Base-by-base conservation (phyloP, 2,113 vertebrate species). In the Phoenicopterus ruber region DNA sequence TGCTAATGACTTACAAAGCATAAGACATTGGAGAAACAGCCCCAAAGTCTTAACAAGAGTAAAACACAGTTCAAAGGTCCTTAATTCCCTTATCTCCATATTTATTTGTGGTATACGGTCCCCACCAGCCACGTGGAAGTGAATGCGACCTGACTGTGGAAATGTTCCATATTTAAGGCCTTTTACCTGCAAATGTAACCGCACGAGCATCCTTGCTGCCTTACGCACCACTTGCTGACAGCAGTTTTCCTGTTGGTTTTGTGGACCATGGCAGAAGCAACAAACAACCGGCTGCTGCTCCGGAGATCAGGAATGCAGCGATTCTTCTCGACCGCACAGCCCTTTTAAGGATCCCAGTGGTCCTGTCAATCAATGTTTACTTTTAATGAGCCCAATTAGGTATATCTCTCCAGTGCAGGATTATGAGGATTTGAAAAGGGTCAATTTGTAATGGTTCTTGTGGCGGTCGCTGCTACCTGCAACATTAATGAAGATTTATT, bases 361-460 rank as follows among this genome's bases (percentile, higher is more conserved):
- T 76, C 54, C 82, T 80, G 82, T 63, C 85, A 88, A 93, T 94
- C 92, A 94, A 26, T 83, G 85, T 57, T 96, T 88, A 69, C 31
- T 92, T 95, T 90, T 96, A 93, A 97, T 95, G 82, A 97, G 87
- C 57, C 85, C n/a, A 94, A 83, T 95, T 97, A 96, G 38, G 44
- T 93, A 65, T 73, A 44, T 86, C 24, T 86, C 93, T 96, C 82
- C 29, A 38, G 59, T 90, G 92, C 50, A 88, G 76, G 57, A 90
- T 97, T 90, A 84, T 78, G 47, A 96, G 34, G 67, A 79, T 90
- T 86, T 94, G 59, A 86, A 93, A 91, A 86, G 76, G 90, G 72
- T 96, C 82, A 86, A 42, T 94, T 93, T 90, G 61, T 79, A 93
- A 93, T 82, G 69, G 31, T 67, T 93, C 80, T 95, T 86, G 62